These are phyloP conservation scores for Plagodis dolabraria DNA, from an alignment of 2,888 invertebrate genomes.

Conservation along the genomic window DNA sequence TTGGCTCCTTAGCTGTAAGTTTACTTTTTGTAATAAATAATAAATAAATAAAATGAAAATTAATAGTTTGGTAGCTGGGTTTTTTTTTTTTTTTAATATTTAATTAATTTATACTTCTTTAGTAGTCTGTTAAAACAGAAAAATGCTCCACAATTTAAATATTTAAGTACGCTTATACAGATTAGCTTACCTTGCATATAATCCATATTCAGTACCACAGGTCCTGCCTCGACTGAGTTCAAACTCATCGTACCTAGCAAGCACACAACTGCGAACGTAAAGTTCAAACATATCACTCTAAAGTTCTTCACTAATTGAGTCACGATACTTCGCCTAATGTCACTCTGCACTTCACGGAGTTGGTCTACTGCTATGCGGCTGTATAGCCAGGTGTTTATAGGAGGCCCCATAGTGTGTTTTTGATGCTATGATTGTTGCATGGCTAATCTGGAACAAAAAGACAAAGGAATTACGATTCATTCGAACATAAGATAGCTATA, in stretches of 20 bases:
- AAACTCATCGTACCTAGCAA: constrained; percentile 64
- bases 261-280: constrained; percentile 61
- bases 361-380: constrained; percentile 42
- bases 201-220: constrained; percentile 73
- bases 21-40: too few relatives aligned
- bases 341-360: constrained; percentile 41
- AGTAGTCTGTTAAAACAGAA: too few relatives aligned
- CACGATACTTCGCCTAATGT: constrained; percentile 48
- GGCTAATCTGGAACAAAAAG: constrained; percentile 58
- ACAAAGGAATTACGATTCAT: constrained; percentile 18
- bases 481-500: too few relatives aligned
- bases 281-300: constrained; percentile 62
- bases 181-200: constrained; percentile 71
- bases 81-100: too few relatives aligned
- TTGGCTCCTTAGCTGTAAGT: too few relatives aligned
- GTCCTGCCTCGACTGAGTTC: constrained; percentile 65
- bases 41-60: too few relatives aligned
- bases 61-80: too few relatives aligned
- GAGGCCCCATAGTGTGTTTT: constrained; percentile 66
- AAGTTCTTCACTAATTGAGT: constrained; percentile 52
- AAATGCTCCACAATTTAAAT: neutral
- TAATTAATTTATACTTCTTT: too few relatives aligned
- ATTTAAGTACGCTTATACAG: neutral
- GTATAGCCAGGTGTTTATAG: constrained; percentile 67
- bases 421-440: constrained; percentile 58